Evolutionary conservation across 2,888 invertebrate genomes (phyloP).

Genomic region (Himalopsyche anomala): DNA sequence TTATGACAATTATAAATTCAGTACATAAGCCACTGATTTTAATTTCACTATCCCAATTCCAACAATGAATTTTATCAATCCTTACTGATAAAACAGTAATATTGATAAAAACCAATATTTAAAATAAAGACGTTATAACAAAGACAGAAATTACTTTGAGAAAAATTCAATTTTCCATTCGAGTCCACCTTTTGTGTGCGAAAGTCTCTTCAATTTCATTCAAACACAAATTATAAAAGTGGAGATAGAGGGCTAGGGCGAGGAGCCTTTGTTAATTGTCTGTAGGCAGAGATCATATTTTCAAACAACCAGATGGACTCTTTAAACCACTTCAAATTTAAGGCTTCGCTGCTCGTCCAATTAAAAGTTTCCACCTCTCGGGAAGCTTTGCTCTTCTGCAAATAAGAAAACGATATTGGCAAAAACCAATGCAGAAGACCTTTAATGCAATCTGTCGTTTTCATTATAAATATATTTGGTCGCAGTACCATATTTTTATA

Average conservation of each 20-base stretch:
- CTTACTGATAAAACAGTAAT: too few relatives aligned
- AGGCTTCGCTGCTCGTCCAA: conserved; percentile 42
- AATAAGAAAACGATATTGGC: conserved; percentile 16
- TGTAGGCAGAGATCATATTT: conserved; percentile 35
- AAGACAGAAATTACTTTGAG: conserved; percentile 20
- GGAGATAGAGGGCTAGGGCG: not conserved
- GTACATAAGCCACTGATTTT: too few relatives aligned
- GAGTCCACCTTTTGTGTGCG: conserved; percentile 27
- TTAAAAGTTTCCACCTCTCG: conserved; percentile 38
- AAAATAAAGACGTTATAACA: not conserved
- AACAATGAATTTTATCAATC: too few relatives aligned
- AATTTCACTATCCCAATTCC: too few relatives aligned
- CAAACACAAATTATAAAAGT: conserved; percentile 39
- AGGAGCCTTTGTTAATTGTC: conserved; percentile 37
- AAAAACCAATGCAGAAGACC: not conserved
- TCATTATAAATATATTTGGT: too few relatives aligned
- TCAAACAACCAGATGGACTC: conserved; percentile 27
- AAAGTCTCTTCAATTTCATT: conserved; percentile 30
- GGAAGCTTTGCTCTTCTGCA: conserved; percentile 8
- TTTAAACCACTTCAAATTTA: conserved; percentile 22
- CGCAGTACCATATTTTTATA: too few relatives aligned
- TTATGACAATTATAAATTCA: too few relatives aligned
- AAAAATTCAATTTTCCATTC: conserved; percentile 18
- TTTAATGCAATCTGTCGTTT: not conserved
- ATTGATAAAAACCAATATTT: not conserved